Evolutionary conservation across 2,113 vertebrate species (phyloP).

Genomic region (Lasiurus cinereus): DNA sequence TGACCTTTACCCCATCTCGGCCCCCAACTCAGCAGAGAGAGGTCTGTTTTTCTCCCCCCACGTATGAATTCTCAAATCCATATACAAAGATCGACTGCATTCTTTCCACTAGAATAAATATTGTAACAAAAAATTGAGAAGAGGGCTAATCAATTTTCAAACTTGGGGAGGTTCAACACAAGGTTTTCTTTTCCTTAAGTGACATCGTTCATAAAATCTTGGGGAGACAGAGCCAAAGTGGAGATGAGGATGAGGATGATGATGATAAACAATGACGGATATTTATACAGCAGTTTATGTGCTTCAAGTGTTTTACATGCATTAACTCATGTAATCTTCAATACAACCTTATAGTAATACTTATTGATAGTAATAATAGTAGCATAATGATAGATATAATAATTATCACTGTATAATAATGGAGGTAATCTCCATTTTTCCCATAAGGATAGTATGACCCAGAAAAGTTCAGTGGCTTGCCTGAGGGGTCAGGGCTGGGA

Average conservation of each 20-base stretch:
- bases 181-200: background rate
- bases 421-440: background rate
- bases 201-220: background rate
- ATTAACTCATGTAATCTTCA: background rate
- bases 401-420: background rate
- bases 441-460: background rate
- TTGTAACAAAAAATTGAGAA: background rate
- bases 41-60: background rate
- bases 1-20: background rate
- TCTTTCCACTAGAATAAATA: conserved; percentile 28
- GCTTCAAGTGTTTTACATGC: background rate
- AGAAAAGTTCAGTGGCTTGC: background rate
- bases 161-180: background rate
- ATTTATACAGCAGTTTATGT: background rate
- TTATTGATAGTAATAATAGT: background rate
- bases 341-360: background rate
- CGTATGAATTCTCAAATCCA: background rate
- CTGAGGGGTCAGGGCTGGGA: background rate
- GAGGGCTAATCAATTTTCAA: background rate
- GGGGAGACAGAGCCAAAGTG: background rate
- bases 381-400: background rate
- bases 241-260: background rate
- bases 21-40: background rate
- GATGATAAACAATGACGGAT: background rate
- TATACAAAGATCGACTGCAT: background rate